A percentile compares a stretch with the other conserved stretches of the same genome.
phyloP scores from a whole-genome alignment of 2,113 vertebrate genomes.

The Morone chrysops region DNA sequence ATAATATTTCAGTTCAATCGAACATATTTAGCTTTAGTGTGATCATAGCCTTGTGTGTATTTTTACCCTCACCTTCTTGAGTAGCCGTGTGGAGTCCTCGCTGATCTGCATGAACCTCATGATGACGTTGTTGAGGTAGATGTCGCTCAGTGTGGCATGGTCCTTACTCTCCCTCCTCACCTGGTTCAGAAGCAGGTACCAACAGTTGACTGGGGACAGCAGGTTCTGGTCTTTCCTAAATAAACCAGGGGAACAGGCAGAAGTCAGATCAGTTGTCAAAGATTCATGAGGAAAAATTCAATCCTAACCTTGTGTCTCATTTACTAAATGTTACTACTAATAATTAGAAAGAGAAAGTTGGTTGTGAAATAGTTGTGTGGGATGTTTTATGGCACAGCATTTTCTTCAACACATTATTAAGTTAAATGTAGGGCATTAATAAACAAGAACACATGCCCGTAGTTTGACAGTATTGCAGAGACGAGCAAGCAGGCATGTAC shows the following conservation, averaged over 20 bases:
- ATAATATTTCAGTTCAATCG: neutral
- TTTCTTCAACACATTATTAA: neutral
- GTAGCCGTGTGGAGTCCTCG: conserved; percentile 97
- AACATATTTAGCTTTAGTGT: neutral
- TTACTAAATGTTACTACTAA: neutral
- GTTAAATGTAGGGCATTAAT: neutral
- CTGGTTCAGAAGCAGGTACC: conserved; percentile 99
- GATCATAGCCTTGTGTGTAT: rapidly evolving
- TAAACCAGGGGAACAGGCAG: neutral
- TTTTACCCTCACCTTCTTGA: conserved; percentile 91
- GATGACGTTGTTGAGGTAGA: conserved; percentile 99
- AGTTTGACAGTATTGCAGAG: neutral
- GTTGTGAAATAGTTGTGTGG: neutral
- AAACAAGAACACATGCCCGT: neutral
- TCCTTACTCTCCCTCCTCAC: conserved; percentile 98
- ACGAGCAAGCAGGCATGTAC: too few relatives aligned
- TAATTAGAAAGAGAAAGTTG: neutral
- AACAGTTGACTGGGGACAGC: conserved; percentile 97
- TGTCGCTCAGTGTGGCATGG: conserved; percentile 95
- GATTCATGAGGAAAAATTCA: neutral
- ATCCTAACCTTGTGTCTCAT: neutral
- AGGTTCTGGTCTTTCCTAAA: conserved; percentile 97
- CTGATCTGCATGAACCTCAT: conserved; percentile 99
- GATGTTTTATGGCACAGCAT: neutral
- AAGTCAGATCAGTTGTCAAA: neutral